Base-by-base conservation (phyloP, 2,113 vertebrate genomes). In the Cephalopterus ornatus region DNA sequence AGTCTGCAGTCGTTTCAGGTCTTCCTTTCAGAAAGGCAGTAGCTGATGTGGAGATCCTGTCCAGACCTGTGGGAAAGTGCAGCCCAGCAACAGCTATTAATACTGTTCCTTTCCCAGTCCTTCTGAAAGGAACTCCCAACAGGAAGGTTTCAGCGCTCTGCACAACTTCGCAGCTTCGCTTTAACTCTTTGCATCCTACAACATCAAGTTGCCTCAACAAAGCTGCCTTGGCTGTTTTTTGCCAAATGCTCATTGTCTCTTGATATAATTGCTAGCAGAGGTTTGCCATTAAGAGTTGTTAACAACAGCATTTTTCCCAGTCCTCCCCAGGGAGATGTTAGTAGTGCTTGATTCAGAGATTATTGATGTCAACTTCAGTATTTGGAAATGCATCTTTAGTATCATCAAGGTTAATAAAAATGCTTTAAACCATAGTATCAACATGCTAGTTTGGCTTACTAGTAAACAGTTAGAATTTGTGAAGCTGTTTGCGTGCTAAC, bases 11-110 rank as follows among this genome's bases (percentile, higher is more conserved):
- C 71, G 2, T 84, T 95, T 93, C 91, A 53, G 96, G 83, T 96
- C 98, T 97, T 98, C 98, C 98, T 98, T 93, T 97, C 89, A 88
- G 86, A 97, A 88, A 90, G 59, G 92, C 95, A 91, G 86, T 97
- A 91, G 83, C 96, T 55, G 33, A 97, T 95, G 93, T 91, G 90
- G 91, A 98, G 98, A 98, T 98, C 98, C 98, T 98, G 97, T 97
- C 95, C 96, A 98, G 98, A 96, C 96, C 97, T 98, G 98, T 98
- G 98, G 98, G 98, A 98, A 98, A 98, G 90, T 96, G 86, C 96
- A 92, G 89, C 87, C 96, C 95, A 96, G 96, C 82, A 88, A 86
- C 85, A 91, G 93, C 98, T 98, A 97, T 98, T 98, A 97, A 98
- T 98, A 98, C 97, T 80, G 85, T 97, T 98, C 97, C 94, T 98